Percentiles rank a stretch among this genome's conserved stretches.
phyloP scores from a whole-genome alignment of 2,888 invertebrate species.

The Euzophera pinguis region DNA sequence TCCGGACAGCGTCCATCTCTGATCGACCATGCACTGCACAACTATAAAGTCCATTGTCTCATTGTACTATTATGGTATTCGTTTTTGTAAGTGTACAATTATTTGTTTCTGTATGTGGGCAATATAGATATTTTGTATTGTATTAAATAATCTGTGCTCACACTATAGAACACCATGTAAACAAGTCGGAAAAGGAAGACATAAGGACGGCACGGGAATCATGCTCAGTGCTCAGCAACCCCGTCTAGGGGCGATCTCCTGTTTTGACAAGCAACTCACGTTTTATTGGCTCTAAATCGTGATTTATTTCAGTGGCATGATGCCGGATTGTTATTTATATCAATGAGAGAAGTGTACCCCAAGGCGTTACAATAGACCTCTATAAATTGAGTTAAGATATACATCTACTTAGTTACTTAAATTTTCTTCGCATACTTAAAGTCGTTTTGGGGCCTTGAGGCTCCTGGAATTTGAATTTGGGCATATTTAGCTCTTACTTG shows the following conservation, averaged over 20 bases:
- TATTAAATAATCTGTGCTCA: too few relatives aligned
- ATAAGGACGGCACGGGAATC: neutral
- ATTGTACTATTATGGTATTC: too few relatives aligned
- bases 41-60: too few relatives aligned
- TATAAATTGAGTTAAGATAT: conserved; percentile 1
- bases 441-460: too few relatives aligned
- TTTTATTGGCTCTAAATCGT: conserved; percentile 34
- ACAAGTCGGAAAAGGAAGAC: neutral
- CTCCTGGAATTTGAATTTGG: too few relatives aligned
- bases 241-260: conserved; percentile 14
- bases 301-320: conserved; percentile 27
- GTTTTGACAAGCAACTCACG: conserved; percentile 31
- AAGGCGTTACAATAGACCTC: conserved; percentile 8
- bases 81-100: too few relatives aligned
- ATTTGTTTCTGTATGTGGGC: too few relatives aligned
- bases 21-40: too few relatives aligned
- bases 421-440: too few relatives aligned
- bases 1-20: too few relatives aligned
- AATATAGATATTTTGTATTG: too few relatives aligned
- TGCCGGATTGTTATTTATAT: conserved; percentile 27
- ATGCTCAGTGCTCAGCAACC: conserved; percentile 11
- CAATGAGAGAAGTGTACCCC: conserved; percentile 19
- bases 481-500: too few relatives aligned
- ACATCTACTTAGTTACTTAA: neutral
- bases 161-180: neutral